A percentile compares a stretch with the other conserved stretches of the same genome.
Evolutionary conservation across 2,113 vertebrate genomes (phyloP).

Genomic region (Cercocebus atys): DNA sequence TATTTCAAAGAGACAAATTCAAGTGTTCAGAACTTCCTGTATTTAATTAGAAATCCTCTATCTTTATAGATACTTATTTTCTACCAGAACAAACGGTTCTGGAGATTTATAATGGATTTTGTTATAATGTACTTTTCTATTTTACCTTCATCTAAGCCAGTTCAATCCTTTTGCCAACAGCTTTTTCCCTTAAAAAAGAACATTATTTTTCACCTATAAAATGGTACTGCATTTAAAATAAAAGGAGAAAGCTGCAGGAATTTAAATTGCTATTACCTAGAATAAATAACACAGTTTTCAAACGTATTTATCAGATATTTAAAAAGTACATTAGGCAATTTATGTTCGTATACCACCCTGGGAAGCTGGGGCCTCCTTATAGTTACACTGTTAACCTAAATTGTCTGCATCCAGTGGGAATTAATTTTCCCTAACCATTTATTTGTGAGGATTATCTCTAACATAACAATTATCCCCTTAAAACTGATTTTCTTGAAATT

Average conservation of each 20-base stretch:
- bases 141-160: slow-evolving; percentile 67
- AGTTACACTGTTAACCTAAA: neutral
- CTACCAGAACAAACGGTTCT: slow-evolving; percentile 40
- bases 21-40: slow-evolving; percentile 48
- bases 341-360: neutral
- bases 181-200: slow-evolving; percentile 67
- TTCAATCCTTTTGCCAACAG: slow-evolving; percentile 65
- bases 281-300: slow-evolving; percentile 48
- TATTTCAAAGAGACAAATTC: slow-evolving; percentile 48
- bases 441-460: neutral
- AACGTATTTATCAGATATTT: neutral
- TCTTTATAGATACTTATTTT: slow-evolving; percentile 75
- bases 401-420: neutral
- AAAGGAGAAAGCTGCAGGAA: neutral
- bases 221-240: neutral
- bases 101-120: slow-evolving; percentile 60
- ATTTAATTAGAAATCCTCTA: slow-evolving; percentile 69
- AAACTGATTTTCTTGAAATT: slow-evolving; percentile 46
- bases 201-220: slow-evolving; percentile 41
- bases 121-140: slow-evolving; percentile 40
- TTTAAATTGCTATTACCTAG: slow-evolving; percentile 29
- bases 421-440: slow-evolving; percentile 28
- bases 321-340: neutral
- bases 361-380: neutral
- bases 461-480: slow-evolving; percentile 13